Evolutionary conservation across 35 echinoderm and acorn worm species (phyloP).

Genomic region (Hemicentrotus pulcherrimus): DNA sequence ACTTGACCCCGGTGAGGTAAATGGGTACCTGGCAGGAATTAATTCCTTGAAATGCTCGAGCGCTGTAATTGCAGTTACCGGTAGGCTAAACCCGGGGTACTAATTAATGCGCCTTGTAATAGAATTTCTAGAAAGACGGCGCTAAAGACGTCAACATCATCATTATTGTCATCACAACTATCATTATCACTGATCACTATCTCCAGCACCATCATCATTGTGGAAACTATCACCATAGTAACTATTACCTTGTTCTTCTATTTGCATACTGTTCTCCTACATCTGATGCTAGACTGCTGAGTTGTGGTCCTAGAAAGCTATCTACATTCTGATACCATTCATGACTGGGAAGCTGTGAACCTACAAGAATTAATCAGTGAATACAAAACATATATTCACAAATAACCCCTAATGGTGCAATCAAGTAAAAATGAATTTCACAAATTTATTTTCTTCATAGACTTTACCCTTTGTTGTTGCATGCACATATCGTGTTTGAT

Average conservation of each 20-base stretch:
- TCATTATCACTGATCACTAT: not conserved
- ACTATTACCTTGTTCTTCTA: conserved; percentile 73
- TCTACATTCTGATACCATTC: conserved; percentile 95
- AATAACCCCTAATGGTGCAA: too few species aligned
- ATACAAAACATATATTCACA: too few species aligned
- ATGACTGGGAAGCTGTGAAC: conserved; percentile 63
- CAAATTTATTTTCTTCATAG: not conserved
- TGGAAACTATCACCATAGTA: not conserved
- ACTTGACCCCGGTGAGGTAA: too few species aligned
- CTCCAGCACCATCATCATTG: too few species aligned
- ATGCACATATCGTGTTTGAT: too few species aligned
- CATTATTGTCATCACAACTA: not conserved
- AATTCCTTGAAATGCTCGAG: too few species aligned
- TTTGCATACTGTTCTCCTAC: conserved; percentile 93
- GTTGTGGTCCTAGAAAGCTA: conserved; percentile 87
- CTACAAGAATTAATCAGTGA: conserved; percentile 25
- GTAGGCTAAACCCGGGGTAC: too few species aligned
- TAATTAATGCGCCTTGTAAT: too few species aligned
- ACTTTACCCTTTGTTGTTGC: too few species aligned
- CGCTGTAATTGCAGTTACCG: too few species aligned
- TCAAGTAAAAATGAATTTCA: not conserved
- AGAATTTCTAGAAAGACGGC: too few species aligned
- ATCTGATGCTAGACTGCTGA: conserved; percentile 91
- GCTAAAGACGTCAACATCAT: not conserved
- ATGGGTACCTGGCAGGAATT: too few species aligned